These are phyloP conservation scores for Marcusenius ussheri DNA, from an alignment of 2,113 vertebrate species.

Conservation along the genomic window DNA sequence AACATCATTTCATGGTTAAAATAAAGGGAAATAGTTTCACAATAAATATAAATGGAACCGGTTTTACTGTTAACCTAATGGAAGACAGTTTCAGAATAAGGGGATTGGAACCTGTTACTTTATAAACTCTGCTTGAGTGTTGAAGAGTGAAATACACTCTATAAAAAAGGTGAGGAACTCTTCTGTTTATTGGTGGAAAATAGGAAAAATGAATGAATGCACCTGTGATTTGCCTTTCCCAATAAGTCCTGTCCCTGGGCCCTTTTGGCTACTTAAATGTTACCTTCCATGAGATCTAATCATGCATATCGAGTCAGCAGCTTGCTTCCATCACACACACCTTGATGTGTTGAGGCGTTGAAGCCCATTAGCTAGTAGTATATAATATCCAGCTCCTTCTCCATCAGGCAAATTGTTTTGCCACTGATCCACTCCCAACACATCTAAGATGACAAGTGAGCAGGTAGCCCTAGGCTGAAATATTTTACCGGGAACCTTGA, in stretches of 20 bases:
- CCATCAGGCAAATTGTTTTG: not conserved
- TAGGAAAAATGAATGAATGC: not conserved
- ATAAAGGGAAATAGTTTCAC: not conserved
- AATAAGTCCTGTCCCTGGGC: not conserved
- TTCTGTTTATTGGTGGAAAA: not conserved
- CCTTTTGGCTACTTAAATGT: not conserved
- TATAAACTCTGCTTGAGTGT: not conserved
- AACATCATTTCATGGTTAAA: not conserved
- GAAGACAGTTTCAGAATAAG: not conserved
- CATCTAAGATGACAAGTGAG: not conserved
- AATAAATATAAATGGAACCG: not conserved
- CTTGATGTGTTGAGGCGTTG: not conserved
- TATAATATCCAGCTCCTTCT: not conserved
- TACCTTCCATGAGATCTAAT: not conserved
- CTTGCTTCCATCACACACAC: not conserved
- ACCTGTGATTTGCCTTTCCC: not conserved
- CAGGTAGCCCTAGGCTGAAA: not conserved
- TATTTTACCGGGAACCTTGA: not conserved
- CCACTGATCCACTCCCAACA: not conserved
- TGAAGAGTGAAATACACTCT: not conserved
- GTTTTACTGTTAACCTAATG: not conserved
- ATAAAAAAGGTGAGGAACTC: not conserved
- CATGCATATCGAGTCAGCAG: not conserved
- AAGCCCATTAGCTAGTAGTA: not conserved
- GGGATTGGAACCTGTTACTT: not conserved